These are phyloP conservation scores for Perca schrenkii DNA, from an alignment of 2,113 vertebrate genomes.

Conservation along the genomic window DNA sequence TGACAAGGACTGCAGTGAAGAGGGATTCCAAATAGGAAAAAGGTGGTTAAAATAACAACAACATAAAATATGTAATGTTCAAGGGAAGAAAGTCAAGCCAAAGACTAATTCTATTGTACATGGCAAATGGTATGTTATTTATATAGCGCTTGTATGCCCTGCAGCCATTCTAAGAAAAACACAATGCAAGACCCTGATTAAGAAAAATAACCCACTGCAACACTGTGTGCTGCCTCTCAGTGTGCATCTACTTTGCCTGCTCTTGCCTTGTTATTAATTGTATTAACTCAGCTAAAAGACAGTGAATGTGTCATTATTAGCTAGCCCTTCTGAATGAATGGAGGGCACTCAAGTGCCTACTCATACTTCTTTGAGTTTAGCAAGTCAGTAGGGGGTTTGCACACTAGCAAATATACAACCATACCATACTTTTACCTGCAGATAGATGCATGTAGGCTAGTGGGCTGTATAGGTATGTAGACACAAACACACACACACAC, in stretches of 20 bases:
- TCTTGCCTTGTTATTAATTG: conserved; percentile 24
- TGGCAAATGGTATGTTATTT: background rate
- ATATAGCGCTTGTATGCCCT: background rate
- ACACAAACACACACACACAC: background rate
- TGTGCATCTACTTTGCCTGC: conserved; percentile 17
- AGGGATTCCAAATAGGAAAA: background rate
- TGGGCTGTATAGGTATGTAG: background rate
- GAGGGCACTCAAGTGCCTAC: conserved; percentile 11
- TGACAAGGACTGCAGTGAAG: background rate
- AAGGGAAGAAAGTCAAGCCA: background rate
- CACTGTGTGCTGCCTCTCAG: background rate
- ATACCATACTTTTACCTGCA: conserved; percentile 30
- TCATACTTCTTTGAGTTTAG: conserved; percentile 7
- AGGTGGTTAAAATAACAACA: too few relatives aligned
- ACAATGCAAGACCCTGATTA: background rate
- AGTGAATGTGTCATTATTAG: conserved; percentile 31
- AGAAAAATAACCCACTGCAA: background rate
- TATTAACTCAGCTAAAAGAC: conserved; percentile 27
- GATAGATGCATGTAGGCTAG: background rate
- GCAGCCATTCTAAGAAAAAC: background rate
- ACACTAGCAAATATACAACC: conserved; percentile 25
- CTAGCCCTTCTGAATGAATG: conserved; percentile 24
- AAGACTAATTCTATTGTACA: background rate
- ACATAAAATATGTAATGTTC: background rate
- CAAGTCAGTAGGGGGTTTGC: conserved; percentile 42